phyloP scores from a whole-genome alignment of 2,888 invertebrate species.

The Pseudanteris insignis region DNA sequence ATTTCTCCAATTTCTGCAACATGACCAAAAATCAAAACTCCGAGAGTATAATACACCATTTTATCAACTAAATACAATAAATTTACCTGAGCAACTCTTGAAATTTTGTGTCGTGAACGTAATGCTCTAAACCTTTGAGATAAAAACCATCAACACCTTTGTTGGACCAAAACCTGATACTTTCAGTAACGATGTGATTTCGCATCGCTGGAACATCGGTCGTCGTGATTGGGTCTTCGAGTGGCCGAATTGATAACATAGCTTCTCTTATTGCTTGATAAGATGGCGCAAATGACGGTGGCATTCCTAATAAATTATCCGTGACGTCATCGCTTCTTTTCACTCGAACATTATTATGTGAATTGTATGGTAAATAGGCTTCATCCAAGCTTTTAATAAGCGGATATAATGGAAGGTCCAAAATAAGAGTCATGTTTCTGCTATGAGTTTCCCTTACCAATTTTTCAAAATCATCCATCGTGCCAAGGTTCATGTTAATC shows the following conservation, averaged over 20 bases:
- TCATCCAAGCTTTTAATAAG: constrained; percentile 62
- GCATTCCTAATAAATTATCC: constrained; percentile 17
- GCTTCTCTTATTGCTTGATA: constrained; percentile 47
- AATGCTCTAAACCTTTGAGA: constrained; percentile 79
- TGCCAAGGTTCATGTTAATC: constrained; percentile 77
- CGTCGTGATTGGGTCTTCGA: constrained; percentile 33
- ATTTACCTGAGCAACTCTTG: constrained; percentile 68
- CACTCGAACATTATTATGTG: constrained; percentile 42
- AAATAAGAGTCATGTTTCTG: constrained; percentile 78
- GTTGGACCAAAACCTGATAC: constrained; percentile 75
- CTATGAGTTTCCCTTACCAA: constrained; percentile 74
- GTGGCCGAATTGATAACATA: constrained; percentile 42
- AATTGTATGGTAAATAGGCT: constrained; percentile 4
- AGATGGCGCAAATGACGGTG: constrained; percentile 42
- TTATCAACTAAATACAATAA: too few species aligned
- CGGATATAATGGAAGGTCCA: constrained; percentile 79
- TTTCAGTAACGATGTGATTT: constrained; percentile 51
- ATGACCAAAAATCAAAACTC: too few species aligned
- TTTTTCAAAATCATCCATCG: constrained; percentile 74
- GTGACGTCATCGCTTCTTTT: constrained; percentile 39
- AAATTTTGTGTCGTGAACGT: constrained; percentile 72
- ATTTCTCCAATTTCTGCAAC: constrained; percentile 73
- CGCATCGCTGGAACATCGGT: constrained; percentile 8
- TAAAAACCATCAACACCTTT: constrained; percentile 90
- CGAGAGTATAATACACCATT: too few species aligned